Evolutionary conservation across 2,113 vertebrate genomes (phyloP).

Genomic region (Lepus timidus): DNA sequence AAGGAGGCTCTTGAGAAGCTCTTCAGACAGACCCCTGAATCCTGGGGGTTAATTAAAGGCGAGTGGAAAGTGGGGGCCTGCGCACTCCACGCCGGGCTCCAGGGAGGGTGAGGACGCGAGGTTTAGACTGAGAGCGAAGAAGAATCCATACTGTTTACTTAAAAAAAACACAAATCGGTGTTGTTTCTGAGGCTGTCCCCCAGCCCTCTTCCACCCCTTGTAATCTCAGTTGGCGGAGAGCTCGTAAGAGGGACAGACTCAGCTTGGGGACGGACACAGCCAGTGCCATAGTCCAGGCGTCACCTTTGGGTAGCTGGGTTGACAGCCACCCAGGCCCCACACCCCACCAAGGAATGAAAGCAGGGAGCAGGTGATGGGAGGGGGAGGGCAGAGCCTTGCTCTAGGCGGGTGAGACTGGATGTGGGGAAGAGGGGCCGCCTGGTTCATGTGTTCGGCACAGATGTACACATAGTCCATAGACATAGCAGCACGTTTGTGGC

Average conservation of each 20-base stretch:
- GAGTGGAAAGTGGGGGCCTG: not conserved
- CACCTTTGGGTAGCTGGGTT: not conserved
- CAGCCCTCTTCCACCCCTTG: not conserved
- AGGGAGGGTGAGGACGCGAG: rapidly evolving
- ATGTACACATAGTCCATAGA: rapidly evolving
- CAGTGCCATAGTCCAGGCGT: not conserved
- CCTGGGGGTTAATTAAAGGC: constrained; percentile 35
- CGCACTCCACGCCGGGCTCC: not conserved
- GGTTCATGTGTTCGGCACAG: not conserved
- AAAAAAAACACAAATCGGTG: no score
- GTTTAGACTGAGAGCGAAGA: not conserved
- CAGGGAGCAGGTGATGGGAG: not conserved
- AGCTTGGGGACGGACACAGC: not conserved
- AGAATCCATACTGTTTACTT: not conserved
- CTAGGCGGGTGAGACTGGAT: not conserved
- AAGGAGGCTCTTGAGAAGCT: constrained; percentile 7
- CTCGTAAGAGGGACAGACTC: not conserved
- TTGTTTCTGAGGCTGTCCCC: not conserved
- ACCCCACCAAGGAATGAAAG: not conserved
- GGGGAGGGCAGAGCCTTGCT: rapidly evolving
- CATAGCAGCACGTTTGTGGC: not conserved
- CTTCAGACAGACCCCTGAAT: constrained; percentile 66
- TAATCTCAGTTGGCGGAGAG: not conserved
- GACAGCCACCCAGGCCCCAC: not conserved
- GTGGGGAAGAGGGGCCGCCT: rapidly evolving